Conservation (phyloP, 2,797 vertebrate genomes). For the Euthynnus affinis region DNA sequence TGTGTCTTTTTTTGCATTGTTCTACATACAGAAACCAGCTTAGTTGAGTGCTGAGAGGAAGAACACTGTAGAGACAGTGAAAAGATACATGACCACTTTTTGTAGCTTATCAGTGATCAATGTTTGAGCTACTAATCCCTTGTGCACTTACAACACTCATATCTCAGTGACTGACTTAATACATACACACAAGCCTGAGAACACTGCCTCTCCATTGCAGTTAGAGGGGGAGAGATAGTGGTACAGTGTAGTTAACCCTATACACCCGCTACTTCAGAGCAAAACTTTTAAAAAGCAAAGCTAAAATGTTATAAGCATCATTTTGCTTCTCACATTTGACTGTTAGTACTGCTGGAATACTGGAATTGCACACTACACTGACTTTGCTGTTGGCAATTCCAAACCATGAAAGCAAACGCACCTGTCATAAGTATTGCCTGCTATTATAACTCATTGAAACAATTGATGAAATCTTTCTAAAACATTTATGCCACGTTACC, state of each 20-base stretch:
- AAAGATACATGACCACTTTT: slow-evolving; percentile 70
- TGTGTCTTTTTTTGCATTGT: slow-evolving; percentile 61
- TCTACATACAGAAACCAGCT: slow-evolving; percentile 48
- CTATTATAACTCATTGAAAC: slow-evolving; percentile 77
- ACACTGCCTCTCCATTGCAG: slow-evolving; percentile 18
- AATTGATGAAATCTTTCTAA: slow-evolving; percentile 81
- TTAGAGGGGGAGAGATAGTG: slow-evolving; percentile 6
- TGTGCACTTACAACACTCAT: slow-evolving; percentile 74
- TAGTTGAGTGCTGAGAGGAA: slow-evolving; percentile 51
- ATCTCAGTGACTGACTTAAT: slow-evolving; percentile 60
- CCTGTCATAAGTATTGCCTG: slow-evolving; percentile 76
- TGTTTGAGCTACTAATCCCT: slow-evolving; percentile 77
- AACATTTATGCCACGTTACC: slow-evolving; percentile 76
- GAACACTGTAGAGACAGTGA: slow-evolving; percentile 58
- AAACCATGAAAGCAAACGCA: slow-evolving; percentile 69
- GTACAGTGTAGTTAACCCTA: slow-evolving; percentile 29
- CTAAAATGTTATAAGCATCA: not conserved
- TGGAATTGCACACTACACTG: slow-evolving; percentile 31
- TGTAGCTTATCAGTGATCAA: slow-evolving; percentile 76
- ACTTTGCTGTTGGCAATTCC: slow-evolving; percentile 69
- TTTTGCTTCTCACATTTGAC: slow-evolving; percentile 10
- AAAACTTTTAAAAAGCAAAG: not conserved
- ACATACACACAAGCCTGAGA: slow-evolving; percentile 56
- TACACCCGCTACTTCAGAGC: not conserved
- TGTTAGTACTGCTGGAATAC: not conserved